A percentile compares a stretch with the other conserved stretches of the same genome.
phyloP scores from a whole-genome alignment of 2,797 vertebrate genomes.

The Gymnocypris eckloni region DNA sequence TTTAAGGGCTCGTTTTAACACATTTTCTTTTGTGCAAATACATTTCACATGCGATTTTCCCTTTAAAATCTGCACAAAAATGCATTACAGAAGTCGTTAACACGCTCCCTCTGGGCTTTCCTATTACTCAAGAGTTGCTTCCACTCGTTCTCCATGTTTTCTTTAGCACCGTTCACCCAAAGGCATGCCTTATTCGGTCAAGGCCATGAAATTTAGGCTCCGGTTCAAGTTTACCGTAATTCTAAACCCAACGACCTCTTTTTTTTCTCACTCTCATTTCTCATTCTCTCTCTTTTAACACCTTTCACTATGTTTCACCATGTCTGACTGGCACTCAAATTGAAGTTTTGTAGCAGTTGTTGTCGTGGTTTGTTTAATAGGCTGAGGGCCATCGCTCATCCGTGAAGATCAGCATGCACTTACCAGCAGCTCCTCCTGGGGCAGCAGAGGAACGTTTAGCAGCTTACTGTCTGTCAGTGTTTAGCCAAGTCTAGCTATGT shows the following conservation, averaged over 20 bases:
- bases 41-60: no score
- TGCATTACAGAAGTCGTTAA: background rate
- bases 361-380: slow-evolving; percentile 42
- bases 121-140: slow-evolving; percentile 1
- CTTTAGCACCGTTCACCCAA: slow-evolving; percentile 23
- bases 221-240: slow-evolving; percentile 23
- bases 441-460: background rate
- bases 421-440: slow-evolving; percentile 15
- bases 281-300: slow-evolving; percentile 17
- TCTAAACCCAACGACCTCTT: slow-evolving; percentile 20
- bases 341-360: slow-evolving; percentile 35
- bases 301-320: slow-evolving; percentile 35
- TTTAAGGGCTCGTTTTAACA: no score
- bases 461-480: slow-evolving; percentile 36
- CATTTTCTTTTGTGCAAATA: background rate
- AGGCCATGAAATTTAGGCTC: slow-evolving; percentile 46
- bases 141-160: slow-evolving; percentile 31
- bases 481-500: slow-evolving; percentile 17
- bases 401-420: background rate
- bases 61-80: background rate
- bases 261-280: slow-evolving; percentile 8
- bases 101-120: background rate
- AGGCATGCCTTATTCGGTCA: slow-evolving; percentile 52
- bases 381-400: slow-evolving; percentile 22
- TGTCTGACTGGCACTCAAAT: slow-evolving; percentile 35